phyloP scores from a whole-genome alignment of 2,113 vertebrate genomes.

The Platysteira castanea region DNA sequence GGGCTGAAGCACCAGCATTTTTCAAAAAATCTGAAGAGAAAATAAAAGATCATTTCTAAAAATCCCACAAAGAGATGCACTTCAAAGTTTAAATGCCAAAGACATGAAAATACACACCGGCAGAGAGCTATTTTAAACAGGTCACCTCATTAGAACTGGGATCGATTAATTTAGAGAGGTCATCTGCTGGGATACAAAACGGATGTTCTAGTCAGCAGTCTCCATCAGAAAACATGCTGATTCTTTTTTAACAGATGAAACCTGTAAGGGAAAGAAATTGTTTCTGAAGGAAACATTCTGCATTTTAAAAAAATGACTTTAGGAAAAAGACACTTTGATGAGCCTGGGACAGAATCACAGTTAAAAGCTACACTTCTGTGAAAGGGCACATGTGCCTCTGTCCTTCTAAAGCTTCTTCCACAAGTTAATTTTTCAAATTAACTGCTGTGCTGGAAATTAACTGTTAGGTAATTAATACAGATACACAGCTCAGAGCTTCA shows the following conservation, averaged over 20 bases:
- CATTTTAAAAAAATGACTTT: background rate
- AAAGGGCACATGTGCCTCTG: background rate
- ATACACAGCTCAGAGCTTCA: background rate
- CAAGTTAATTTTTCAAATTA: background rate
- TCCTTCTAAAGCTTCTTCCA: background rate
- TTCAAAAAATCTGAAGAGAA: background rate
- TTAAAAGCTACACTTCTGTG: background rate
- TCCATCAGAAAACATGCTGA: background rate
- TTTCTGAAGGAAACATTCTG: background rate
- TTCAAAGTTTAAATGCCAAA: background rate
- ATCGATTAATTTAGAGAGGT: background rate
- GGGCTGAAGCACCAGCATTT: background rate
- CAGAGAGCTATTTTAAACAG: conserved; percentile 5
- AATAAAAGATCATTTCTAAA: background rate
- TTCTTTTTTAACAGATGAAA: background rate
- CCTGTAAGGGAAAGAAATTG: background rate
- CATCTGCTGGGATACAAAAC: background rate
- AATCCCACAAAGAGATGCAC: background rate
- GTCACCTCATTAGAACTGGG: background rate
- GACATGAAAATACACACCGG: background rate
- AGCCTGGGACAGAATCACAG: background rate
- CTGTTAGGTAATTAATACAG: background rate
- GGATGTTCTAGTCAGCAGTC: background rate
- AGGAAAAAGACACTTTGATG: background rate
- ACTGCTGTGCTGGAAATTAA: background rate